Evolutionary conservation across 1,140 invertebrate genomes (phyloP).

Genomic region (Reticulitermes speratus): DNA sequence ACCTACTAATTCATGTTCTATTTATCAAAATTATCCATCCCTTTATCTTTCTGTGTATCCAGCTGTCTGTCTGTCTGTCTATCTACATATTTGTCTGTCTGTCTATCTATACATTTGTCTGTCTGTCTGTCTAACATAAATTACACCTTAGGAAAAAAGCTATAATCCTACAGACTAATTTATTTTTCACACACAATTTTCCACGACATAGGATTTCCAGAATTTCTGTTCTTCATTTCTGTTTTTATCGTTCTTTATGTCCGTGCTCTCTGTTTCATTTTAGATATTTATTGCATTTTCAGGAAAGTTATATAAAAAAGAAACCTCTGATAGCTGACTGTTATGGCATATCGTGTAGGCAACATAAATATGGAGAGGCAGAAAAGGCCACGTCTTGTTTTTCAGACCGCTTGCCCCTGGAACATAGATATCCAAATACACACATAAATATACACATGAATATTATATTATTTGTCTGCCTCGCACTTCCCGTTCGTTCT

Average conservation of each 20-base stretch:
- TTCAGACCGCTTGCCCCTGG: not conserved
- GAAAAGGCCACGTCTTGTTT: not conserved
- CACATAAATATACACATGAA: conserved; percentile 19
- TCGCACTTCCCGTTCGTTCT: not conserved
- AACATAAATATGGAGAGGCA: not conserved
- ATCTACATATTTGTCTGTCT: too few species aligned
- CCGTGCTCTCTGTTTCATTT: not conserved
- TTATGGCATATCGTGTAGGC: not conserved
- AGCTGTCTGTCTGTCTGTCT: too few species aligned
- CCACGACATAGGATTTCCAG: not conserved
- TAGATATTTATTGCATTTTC: not conserved
- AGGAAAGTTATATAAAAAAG: not conserved
- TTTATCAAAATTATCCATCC: too few species aligned
- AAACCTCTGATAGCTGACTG: not conserved
- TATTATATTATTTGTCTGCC: not conserved
- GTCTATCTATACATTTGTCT: too few species aligned
- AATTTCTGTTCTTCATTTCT: not conserved
- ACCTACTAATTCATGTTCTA: too few species aligned
- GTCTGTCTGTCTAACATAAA: too few species aligned
- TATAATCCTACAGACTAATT: too few species aligned
- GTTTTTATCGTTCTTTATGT: not conserved
- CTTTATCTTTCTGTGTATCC: too few species aligned
- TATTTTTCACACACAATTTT: not conserved
- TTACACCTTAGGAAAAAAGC: too few species aligned
- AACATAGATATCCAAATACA: conserved; percentile 4